Base-by-base conservation (phyloP, 2,888 invertebrate genomes). In the Philopedon plagiatum region DNA sequence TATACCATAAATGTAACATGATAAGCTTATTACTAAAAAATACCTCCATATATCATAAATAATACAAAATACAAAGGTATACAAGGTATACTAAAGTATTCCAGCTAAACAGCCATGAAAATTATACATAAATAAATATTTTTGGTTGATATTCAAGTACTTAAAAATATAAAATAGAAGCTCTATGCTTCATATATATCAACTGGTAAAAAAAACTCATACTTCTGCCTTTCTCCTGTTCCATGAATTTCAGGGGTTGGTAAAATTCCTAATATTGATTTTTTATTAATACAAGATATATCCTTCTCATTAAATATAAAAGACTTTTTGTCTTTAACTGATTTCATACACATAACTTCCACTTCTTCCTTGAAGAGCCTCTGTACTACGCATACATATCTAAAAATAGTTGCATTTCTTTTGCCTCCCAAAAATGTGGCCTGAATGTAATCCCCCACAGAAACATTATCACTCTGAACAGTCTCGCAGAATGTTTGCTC, bases 381-480 rank as follows among this genome's bases (percentile, higher is more conserved):
- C 37, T 65, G 65, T 19, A 65, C 56, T 8, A 65, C 54, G 56
- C 65, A 65, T 21, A 65, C 65, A 65, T 65, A 65, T 65, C 15
- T 54, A 19, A 56, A 65, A 34, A 19, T n/a, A 7, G 65, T 56
- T 5, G 51, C 13, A 9, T 65, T 51, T 37, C 65, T 34, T 56
- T 65, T 65, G 2, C 65, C 56, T 23, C 61, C 61, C 41, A 41
- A 61, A 61, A 61, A 61, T 39, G 7, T 61, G 5, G 61, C 61
- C 5, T 41, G 37, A 61, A 61, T 61, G 19, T 56, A 54, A 15
- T 65, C 65, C 8, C 23, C 56, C n/a, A 46, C 56, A 65, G 32
- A 56, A 39, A 61, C 37, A 56, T 18, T 37, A n/a, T n/a, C n/a
- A n/a, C n/a, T n/a, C n/a, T n/a, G n/a, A n/a, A n/a, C n/a, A n/a